A percentile compares a stretch with the other conserved stretches of the same genome.
These are phyloP conservation scores for Ormyrus rosae DNA, from an alignment of 2,888 invertebrate species.

Conservation along the genomic window DNA sequence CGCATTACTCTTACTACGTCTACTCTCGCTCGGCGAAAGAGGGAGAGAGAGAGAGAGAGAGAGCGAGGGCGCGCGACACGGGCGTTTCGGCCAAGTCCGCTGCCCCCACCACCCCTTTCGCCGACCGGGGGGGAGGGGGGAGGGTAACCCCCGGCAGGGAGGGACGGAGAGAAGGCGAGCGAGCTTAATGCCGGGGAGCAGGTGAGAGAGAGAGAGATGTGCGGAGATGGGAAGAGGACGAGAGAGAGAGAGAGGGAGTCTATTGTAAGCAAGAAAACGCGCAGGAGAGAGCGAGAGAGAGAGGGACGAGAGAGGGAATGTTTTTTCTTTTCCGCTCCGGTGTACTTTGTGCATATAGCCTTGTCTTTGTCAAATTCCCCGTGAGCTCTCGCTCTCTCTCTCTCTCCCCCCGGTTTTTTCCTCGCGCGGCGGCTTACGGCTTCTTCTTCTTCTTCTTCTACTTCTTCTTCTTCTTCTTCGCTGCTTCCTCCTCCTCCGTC, in stretches of 20 bases:
- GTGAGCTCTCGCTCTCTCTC: background rate
- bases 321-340: slow-evolving; percentile 5
- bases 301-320: slow-evolving; percentile 30
- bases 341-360: background rate
- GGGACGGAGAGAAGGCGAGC: no score
- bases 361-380: slow-evolving; percentile 6
- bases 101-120: no score
- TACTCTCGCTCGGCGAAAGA: slow-evolving; percentile 59
- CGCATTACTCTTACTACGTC: slow-evolving; percentile 72
- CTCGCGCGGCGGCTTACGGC: no score
- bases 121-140: background rate
- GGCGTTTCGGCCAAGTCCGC: slow-evolving; percentile 2
- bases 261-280: slow-evolving; percentile 34
- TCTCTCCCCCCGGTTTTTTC: no score
- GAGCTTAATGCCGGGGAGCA: no score
- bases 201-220: slow-evolving; percentile 7
- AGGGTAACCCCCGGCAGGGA: background rate
- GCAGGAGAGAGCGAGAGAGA: slow-evolving; percentile 22
- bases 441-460: no score
- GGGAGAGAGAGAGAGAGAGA: slow-evolving; percentile 3
- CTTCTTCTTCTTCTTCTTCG: no score
- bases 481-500: no score
- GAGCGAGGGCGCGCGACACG: slow-evolving; percentile 10
- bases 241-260: slow-evolving; percentile 33
- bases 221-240: background rate